These are phyloP conservation scores for Australoheros facetus DNA, from an alignment of 2,797 vertebrate species.

Conservation along the genomic window DNA sequence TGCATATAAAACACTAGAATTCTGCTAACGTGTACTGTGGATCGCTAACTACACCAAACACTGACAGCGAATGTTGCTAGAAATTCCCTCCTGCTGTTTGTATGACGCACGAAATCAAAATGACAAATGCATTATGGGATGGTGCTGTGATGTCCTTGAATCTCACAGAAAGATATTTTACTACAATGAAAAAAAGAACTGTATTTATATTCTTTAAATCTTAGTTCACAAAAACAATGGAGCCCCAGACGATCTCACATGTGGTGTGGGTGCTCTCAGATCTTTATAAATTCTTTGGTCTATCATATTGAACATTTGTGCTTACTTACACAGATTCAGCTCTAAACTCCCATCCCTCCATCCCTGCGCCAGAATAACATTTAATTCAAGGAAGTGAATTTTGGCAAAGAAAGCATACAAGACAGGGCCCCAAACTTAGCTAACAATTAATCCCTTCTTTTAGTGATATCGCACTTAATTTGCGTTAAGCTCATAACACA, in stretches of 20 bases:
- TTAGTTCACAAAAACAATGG: too few species aligned
- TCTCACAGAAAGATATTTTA: neutral
- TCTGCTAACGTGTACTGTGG: too few species aligned
- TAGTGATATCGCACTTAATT: neutral
- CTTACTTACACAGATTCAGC: neutral
- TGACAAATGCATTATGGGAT: neutral
- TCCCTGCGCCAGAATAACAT: neutral
- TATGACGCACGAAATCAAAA: neutral
- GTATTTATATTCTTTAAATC: too few species aligned
- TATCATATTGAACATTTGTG: neutral
- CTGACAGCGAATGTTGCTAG: too few species aligned
- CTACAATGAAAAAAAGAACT: neutral
- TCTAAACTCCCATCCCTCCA: neutral
- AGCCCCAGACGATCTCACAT: neutral
- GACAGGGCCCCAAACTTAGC: fast-evolving
- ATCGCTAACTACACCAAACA: too few species aligned
- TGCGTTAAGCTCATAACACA: neutral
- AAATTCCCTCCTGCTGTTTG: neutral
- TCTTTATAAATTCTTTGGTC: neutral
- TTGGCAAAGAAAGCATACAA: neutral
- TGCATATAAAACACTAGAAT: too few species aligned
- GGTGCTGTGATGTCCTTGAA: neutral
- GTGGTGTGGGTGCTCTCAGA: neutral
- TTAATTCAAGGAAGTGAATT: neutral
- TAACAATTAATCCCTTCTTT: neutral